A percentile compares a stretch with the other conserved stretches of the same genome.
These are phyloP conservation scores for Lepidurus packardi DNA, from an alignment of 1,140 invertebrate genomes.

Conservation along the genomic window DNA sequence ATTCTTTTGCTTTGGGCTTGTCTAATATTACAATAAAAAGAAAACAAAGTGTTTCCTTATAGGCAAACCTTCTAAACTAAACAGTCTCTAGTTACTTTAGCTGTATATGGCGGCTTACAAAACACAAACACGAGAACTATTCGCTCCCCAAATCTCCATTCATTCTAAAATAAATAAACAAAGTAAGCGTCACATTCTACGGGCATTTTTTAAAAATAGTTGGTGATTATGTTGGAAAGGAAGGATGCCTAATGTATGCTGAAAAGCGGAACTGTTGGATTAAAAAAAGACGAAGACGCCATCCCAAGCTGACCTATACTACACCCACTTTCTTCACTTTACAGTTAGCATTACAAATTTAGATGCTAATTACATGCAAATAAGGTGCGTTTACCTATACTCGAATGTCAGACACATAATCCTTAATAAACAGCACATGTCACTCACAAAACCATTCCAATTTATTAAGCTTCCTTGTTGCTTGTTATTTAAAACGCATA, in stretches of 20 bases:
- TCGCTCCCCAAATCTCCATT: too few relatives aligned
- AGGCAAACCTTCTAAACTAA: too few relatives aligned
- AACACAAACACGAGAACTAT: too few relatives aligned
- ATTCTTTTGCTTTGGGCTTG: too few relatives aligned
- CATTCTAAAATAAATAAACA: too few relatives aligned
- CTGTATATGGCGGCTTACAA: too few relatives aligned
- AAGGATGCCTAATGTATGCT: not conserved
- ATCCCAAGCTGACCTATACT: not conserved
- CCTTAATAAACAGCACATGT: not conserved
- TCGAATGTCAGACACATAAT: not conserved
- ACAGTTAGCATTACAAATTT: not conserved
- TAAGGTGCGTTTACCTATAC: not conserved
- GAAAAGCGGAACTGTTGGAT: not conserved
- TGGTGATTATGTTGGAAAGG: too few relatives aligned
- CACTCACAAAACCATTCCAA: not conserved
- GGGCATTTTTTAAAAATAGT: too few relatives aligned
- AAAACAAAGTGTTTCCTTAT: too few relatives aligned
- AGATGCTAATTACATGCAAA: not conserved
- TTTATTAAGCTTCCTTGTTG: not conserved
- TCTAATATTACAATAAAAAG: too few relatives aligned
- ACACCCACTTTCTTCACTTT: not conserved
- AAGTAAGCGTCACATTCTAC: too few relatives aligned
- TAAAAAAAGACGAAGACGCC: slow-evolving; percentile 1
- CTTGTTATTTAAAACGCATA: not conserved
- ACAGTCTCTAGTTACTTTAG: too few relatives aligned